Evolutionary conservation across 2,888 invertebrate genomes (phyloP), one percentile per base, ranked within the genome.

Genomic region (Diarsia rubi): DNA sequence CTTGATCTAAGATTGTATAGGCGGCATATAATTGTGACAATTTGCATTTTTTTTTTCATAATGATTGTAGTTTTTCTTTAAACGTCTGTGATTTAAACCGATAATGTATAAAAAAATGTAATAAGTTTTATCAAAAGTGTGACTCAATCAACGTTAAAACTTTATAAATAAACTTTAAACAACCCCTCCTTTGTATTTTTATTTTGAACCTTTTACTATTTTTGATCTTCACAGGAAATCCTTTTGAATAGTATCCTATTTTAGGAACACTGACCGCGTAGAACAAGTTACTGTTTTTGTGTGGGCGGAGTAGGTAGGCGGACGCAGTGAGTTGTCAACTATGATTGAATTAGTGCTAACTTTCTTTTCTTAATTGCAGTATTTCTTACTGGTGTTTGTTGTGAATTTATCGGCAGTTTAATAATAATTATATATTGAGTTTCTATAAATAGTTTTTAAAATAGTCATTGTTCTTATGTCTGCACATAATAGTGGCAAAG

Each of bases 261-360:
- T 87, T 84, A 52, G 63, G 81, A 76, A 63, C 62, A 69, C 45
- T 73, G 44, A 76, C n/a, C 47, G 79, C 62, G 72, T 71, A 62
- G 73, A 69, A 57, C 59, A 57, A 47, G 57, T 45, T 45, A 72
- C 24, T 52, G 21, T 79, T 76, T 73, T 76, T 73, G 76, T 72
- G 76, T 77, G 79, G 89, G 82, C 8, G 44, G 49, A 63, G 37
- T 49, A 81, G 63, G 89, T 89, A 82, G 89, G 75, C 47, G 54
- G 75, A 57, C 19, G 21, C 8, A 44, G 60, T 75, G 73, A 71
- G 79, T 76, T 77, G 76, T 78, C 81, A 66, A 44, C 0, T 45
- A 52, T 21, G n/a, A 82, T 67, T 52, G 24, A 4, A 60, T 60
- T 79, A 44, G 68, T 63, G 78, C 31, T 45, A 44, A 73, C 80